phyloP scores from a whole-genome alignment of 2,113 vertebrate genomes.

The Oxyruncus cristatus region DNA sequence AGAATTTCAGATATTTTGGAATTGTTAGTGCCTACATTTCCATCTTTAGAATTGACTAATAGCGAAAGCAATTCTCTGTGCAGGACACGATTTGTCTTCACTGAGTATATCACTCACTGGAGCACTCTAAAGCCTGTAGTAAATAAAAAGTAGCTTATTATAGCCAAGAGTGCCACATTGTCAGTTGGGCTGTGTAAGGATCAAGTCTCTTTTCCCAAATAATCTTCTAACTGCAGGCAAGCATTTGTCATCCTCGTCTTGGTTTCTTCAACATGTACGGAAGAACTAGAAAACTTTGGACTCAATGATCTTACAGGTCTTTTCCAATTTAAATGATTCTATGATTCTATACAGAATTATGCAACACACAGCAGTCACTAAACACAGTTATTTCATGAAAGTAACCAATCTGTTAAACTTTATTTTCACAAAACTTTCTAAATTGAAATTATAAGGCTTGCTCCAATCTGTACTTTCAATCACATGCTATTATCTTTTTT shows the following conservation, averaged over 20 bases:
- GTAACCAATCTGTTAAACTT: not conserved
- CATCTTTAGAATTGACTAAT: not conserved
- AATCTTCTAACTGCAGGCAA: not conserved
- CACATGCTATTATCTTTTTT: not conserved
- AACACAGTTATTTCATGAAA: not conserved
- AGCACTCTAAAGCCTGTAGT: not conserved
- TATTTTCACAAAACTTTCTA: not conserved
- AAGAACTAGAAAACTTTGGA: not conserved
- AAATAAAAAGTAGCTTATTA: slow-evolving; percentile 1
- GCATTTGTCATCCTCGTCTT: not conserved
- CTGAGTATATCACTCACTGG: not conserved
- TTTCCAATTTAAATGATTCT: not conserved
- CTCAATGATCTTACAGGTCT: not conserved
- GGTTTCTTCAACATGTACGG: not conserved
- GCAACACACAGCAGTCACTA: not conserved
- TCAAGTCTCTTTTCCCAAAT: slow-evolving; percentile 3
- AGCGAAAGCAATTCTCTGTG: slow-evolving; percentile 8
- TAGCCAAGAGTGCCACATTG: not conserved
- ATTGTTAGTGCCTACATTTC: not conserved
- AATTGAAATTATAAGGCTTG: not conserved
- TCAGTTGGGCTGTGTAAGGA: not conserved
- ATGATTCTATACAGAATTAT: not conserved
- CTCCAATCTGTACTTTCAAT: not conserved
- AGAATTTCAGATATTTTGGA: not conserved
- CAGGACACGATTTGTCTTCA: not conserved